These are phyloP conservation scores for Charanyca ferruginea DNA, from an alignment of 2,888 invertebrate genomes.

Conservation along the genomic window DNA sequence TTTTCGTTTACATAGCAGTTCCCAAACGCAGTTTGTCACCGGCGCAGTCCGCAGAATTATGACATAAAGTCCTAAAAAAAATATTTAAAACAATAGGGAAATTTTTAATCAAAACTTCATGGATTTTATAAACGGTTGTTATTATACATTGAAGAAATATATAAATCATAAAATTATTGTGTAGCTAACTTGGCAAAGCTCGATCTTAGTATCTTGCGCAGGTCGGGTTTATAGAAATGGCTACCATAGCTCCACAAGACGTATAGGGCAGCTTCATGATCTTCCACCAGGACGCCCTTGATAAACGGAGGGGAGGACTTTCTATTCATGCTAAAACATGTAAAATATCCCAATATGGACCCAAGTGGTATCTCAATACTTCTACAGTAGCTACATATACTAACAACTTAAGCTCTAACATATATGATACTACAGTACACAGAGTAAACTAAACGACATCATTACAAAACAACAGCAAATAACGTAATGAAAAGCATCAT, in stretches of 20 bases:
- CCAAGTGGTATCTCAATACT: constrained; percentile 8
- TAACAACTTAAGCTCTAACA: constrained; percentile 8
- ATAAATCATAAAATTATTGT: constrained; percentile 9
- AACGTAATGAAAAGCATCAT: constrained; percentile 10
- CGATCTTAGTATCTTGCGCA: constrained; percentile 7
- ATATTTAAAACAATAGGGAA: constrained; percentile 6
- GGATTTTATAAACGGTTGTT: constrained; percentile 4
- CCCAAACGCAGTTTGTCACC: constrained; percentile 44
- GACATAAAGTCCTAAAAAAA: constrained; percentile 18
- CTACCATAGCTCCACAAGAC: neutral
- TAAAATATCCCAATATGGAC: neutral
- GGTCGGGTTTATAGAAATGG: neutral
- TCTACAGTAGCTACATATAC: constrained; percentile 19
- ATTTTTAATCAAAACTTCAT: constrained; percentile 25
- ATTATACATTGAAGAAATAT: constrained; percentile 16
- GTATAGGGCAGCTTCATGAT: constrained; percentile 11
- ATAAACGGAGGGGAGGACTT: neutral
- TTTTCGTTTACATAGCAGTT: constrained; percentile 2
- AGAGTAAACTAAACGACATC: constrained; percentile 23
- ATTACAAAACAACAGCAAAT: constrained; percentile 7
- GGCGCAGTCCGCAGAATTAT: constrained; percentile 10
- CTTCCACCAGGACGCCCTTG: neutral
- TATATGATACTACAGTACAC: constrained; percentile 1
- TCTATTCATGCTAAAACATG: constrained; percentile 30
- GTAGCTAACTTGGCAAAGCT: constrained; percentile 10